Conservation (phyloP, 1,140 invertebrate genomes). For the Aradophagus sp. region DNA sequence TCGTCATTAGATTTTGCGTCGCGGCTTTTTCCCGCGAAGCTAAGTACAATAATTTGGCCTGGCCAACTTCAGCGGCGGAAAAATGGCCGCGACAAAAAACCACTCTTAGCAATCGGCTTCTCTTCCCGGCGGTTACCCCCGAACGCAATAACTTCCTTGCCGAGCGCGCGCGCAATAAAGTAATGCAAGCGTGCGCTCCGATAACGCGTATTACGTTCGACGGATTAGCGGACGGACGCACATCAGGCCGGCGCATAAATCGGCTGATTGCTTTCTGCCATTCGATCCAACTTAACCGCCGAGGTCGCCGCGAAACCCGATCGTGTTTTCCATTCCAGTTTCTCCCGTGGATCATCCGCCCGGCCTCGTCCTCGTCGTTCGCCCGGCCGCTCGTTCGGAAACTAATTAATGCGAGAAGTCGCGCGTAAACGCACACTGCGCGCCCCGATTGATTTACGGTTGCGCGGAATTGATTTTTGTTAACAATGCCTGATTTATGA, state of each 20-base stretch:
- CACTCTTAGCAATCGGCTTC: constrained; percentile 13
- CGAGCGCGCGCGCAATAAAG: constrained; percentile 13
- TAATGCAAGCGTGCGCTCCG: constrained; percentile 16
- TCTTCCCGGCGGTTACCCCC: neutral
- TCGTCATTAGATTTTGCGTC: constrained; percentile 21
- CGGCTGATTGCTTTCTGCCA: constrained; percentile 68
- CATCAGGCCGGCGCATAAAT: constrained; percentile 68
- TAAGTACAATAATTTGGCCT: constrained; percentile 16
- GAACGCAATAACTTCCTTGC: neutral
- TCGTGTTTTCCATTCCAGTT: constrained; percentile 58
- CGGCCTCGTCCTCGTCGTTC: constrained; percentile 35
- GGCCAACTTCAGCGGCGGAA: too few species aligned
- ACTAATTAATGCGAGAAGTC: constrained; percentile 56
- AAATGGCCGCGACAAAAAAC: too few species aligned
- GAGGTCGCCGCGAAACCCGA: constrained; percentile 41
- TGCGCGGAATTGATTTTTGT: constrained; percentile 38
- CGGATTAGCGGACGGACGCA: constrained; percentile 61
- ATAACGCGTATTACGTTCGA: constrained; percentile 66
- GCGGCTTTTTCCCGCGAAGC: constrained; percentile 12
- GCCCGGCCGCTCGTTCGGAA: constrained; percentile 55
- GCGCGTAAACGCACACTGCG: constrained; percentile 44
- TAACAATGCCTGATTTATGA: constrained; percentile 16
- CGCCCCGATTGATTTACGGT: constrained; percentile 38
- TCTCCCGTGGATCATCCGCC: constrained; percentile 38
- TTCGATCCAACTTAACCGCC: constrained; percentile 62